phyloP scores from a whole-genome alignment of 2,888 invertebrate genomes.

The Tetanocera ferruginea region DNA sequence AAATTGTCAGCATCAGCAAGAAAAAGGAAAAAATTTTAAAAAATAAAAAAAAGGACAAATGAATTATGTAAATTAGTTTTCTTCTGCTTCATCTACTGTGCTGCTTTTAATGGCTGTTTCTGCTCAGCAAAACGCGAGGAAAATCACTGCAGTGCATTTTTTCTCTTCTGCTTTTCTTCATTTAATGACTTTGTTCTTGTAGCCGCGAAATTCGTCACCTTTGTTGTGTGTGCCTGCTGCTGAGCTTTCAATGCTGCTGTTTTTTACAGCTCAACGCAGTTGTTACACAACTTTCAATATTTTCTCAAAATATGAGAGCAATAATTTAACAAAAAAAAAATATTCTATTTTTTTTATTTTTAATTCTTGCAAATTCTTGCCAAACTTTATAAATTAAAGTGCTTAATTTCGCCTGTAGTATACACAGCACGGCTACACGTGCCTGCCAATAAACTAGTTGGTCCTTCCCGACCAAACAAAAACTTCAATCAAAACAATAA shows the following conservation, averaged over 20 bases:
- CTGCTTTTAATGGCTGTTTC: slow-evolving; percentile 1
- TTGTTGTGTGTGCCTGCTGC: not conserved
- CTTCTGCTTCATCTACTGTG: not conserved
- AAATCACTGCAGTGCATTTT: not conserved
- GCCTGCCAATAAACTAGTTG: not conserved
- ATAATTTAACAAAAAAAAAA: no score
- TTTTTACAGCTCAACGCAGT: no score
- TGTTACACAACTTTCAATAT: no score
- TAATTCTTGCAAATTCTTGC: not conserved
- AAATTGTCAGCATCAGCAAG: not conserved
- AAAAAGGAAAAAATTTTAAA: slow-evolving; percentile 2
- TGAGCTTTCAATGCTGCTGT: not conserved
- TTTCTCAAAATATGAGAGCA: no score
- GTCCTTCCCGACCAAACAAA: not conserved
- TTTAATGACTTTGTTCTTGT: slow-evolving; percentile 12
- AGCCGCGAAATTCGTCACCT: slow-evolving; percentile 31
- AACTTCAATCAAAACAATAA: slow-evolving; percentile 24
- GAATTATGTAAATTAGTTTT: slow-evolving; percentile 25
- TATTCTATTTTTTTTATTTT: no score
- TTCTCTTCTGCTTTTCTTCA: not conserved
- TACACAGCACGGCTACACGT: not conserved
- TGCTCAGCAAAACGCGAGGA: not conserved
- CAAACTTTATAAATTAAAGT: not conserved
- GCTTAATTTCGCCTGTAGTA: not conserved
- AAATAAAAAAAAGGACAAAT: not conserved